Evolutionary conservation across 2,113 vertebrate genomes (phyloP).

Genomic region (Oxyruncus cristatus): DNA sequence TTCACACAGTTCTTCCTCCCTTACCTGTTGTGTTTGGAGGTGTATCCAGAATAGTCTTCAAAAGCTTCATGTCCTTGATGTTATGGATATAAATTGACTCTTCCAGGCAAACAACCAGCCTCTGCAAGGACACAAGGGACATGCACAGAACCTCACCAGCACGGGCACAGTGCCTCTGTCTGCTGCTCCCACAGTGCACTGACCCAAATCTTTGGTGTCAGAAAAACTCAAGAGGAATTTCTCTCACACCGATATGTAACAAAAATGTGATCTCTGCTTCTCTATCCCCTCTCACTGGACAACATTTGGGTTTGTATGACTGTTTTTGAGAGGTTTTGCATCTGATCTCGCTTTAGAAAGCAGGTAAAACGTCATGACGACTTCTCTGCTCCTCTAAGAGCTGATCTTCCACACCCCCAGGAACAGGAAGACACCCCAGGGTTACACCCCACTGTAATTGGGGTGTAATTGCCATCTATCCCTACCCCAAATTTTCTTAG

Average conservation of each 20-base stretch:
- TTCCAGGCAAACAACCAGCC: slow-evolving; percentile 88
- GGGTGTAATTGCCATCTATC: background rate
- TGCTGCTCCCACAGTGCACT: background rate
- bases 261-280: background rate
- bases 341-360: background rate
- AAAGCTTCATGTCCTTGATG: slow-evolving; percentile 95
- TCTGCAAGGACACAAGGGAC: slow-evolving; percentile 74
- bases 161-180: background rate
- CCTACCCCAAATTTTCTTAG: background rate
- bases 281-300: background rate
- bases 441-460: background rate
- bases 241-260: background rate
- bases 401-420: background rate
- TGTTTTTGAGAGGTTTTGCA: background rate
- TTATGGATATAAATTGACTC: slow-evolving; percentile 94
- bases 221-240: background rate
- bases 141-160: background rate
- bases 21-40: slow-evolving; percentile 87
- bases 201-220: background rate
- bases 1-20: background rate
- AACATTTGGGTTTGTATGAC: background rate
- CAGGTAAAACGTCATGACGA: background rate
- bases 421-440: background rate
- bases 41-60: slow-evolving; percentile 90
- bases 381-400: background rate